Conservation (phyloP, 2,797 vertebrate genomes). For the Sebastes oblongus region DNA sequence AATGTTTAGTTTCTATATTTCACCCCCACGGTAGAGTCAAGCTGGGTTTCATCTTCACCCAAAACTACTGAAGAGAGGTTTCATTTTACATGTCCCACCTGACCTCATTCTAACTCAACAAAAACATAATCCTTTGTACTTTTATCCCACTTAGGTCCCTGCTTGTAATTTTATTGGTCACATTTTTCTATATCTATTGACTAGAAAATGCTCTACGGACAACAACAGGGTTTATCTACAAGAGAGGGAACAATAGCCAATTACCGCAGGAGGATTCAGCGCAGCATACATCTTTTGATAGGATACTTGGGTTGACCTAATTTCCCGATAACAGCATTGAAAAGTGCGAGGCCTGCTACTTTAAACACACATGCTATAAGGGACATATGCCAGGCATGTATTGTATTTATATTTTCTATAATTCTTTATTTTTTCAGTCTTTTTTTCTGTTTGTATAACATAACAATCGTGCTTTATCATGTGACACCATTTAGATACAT, state of each 20-base stretch:
- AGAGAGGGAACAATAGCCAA: slow-evolving; percentile 58
- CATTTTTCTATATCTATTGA: slow-evolving; percentile 39
- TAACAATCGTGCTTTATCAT: slow-evolving; percentile 97
- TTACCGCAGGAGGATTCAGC: slow-evolving; percentile 53
- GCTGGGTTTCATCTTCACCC: slow-evolving; percentile 19
- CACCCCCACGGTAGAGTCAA: slow-evolving; percentile 9
- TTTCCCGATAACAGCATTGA: slow-evolving; percentile 56
- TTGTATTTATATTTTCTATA: slow-evolving; percentile 81
- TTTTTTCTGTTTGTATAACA: slow-evolving; percentile 90
- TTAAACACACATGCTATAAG: slow-evolving; percentile 59
- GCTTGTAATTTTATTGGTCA: slow-evolving; percentile 16
- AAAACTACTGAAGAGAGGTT: slow-evolving; percentile 24
- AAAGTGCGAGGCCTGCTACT: slow-evolving; percentile 29
- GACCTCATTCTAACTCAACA: slow-evolving; percentile 26
- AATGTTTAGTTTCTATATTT: slow-evolving; percentile 6
- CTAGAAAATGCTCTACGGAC: slow-evolving; percentile 33
- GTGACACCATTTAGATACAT: slow-evolving; percentile 99
- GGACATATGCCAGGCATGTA: slow-evolving; percentile 68
- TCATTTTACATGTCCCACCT: slow-evolving; percentile 46
- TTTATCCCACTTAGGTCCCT: slow-evolving; percentile 15
- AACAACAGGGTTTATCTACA: slow-evolving; percentile 37
- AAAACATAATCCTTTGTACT: slow-evolving; percentile 6
- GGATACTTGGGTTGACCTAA: slow-evolving; percentile 65
- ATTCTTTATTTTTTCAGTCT: slow-evolving; percentile 91
- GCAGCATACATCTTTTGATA: slow-evolving; percentile 46